A percentile compares a stretch with the other conserved stretches of the same genome.
phyloP scores from a whole-genome alignment of 2,113 vertebrate genomes.

The human (Homo sapiens) region DNA sequence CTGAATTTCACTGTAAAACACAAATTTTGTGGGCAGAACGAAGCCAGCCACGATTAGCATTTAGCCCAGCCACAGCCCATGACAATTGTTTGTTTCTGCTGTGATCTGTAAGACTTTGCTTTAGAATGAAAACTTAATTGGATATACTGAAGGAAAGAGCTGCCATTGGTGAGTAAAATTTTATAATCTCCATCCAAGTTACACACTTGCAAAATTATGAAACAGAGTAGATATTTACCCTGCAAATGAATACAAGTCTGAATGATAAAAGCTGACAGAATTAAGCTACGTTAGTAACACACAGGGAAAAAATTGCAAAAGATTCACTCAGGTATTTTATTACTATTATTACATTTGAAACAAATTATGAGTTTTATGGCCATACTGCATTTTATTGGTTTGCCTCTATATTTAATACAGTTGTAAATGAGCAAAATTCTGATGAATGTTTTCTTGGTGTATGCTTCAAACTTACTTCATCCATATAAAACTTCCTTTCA shows the following conservation, averaged over 20 bases:
- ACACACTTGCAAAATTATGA: constrained; percentile 40
- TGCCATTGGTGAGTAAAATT: constrained; percentile 43
- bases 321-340: neutral
- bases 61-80: neutral
- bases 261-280: constrained; percentile 13
- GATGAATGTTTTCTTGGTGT: neutral
- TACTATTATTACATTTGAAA: constrained; percentile 14
- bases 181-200: constrained; percentile 54
- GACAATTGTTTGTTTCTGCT: constrained; percentile 59
- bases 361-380: neutral
- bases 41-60: constrained; percentile 36
- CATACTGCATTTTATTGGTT: neutral
- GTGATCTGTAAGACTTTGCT: constrained; percentile 38
- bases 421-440: constrained; percentile 31
- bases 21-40: neutral
- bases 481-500: neutral
- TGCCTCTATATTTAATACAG: neutral
- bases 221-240: constrained; percentile 39
- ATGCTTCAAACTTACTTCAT: neutral
- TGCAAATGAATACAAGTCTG: constrained; percentile 28
- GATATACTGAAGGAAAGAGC: constrained; percentile 28
- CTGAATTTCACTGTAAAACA: constrained; percentile 56
- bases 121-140: constrained; percentile 61
- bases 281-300: neutral
- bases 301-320: neutral